Percentiles rank a stretch among this genome's conserved stretches.
phyloP scores from a whole-genome alignment of 2,888 invertebrate genomes.

The Pyrrhosoma nymphula region DNA sequence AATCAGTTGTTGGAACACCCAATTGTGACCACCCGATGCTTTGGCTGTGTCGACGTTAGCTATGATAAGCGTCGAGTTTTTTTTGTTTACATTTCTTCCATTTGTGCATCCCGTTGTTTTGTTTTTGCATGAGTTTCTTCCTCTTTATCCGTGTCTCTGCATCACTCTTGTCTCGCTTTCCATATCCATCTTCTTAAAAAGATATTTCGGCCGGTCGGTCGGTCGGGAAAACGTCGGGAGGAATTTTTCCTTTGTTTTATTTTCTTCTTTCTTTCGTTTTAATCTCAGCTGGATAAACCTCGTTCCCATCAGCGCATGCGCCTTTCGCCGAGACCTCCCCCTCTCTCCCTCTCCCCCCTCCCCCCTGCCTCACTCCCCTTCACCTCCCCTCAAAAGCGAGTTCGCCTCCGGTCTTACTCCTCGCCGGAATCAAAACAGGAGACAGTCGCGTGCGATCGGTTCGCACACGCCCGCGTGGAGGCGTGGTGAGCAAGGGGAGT shows the following conservation, averaged over 20 bases:
- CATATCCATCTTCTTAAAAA: background rate
- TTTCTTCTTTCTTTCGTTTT: background rate
- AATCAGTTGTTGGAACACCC: too few species aligned
- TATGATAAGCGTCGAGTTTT: too few species aligned
- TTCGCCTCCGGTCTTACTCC: background rate
- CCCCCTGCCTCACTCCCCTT: background rate
- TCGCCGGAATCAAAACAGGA: background rate
- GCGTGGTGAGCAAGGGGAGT: background rate
- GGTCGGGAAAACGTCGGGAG: too few species aligned
- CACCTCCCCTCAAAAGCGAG: background rate
- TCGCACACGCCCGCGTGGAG: background rate
- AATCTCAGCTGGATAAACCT: conserved; percentile 31
- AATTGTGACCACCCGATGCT: too few species aligned
- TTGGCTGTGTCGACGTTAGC: too few species aligned
- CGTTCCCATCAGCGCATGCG: background rate
- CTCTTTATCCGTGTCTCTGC: background rate
- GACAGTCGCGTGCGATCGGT: conserved; percentile 14
- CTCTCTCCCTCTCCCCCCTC: background rate
- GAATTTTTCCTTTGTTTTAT: too few species aligned
- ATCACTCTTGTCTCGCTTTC: background rate
- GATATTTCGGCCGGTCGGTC: background rate
- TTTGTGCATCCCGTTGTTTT: background rate
- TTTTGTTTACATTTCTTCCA: background rate
- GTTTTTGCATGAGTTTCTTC: background rate
- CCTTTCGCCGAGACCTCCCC: background rate